Evolutionary conservation across 2,797 vertebrate genomes (phyloP), one percentile per base, ranked within the genome.

Genomic region (Labroides dimidiatus): DNA sequence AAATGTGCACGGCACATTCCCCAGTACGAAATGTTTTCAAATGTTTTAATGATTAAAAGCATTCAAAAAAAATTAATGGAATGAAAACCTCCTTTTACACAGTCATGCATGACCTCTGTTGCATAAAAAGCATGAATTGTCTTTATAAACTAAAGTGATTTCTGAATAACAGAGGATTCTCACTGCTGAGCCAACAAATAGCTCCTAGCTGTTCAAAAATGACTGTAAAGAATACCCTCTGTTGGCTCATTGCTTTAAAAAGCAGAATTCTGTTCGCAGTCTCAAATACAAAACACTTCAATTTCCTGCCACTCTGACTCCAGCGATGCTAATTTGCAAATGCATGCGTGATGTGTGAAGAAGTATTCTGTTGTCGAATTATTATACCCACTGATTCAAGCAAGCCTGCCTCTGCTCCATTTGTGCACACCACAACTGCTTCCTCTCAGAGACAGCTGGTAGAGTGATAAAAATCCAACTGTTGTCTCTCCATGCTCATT

Each of bases 321-420:
- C 45, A 36, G 47, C 30, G 66, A 77, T 64, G 51, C 45, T 66
- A 77, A 70, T 85, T 82, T 82, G 20, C 57, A 65, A 82, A 78
- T 67, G 69, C 41, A 65, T 58, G 39, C 14, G 2, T 75, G 56
- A 59, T 60, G 54, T 79, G 60, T 49, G 58, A 60, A 65, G 59
- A 82, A 63, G 62, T 72, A 58, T 73, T 71, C 23, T 0, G 36
- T 72, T 64, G 69, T 76, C 61, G 56, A 75, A 70, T 78, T 65
- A 68, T 71, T 64, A 49, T 21, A 71, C 49, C 72, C n/a, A 8
- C 10, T 78, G 60, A 79, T 71, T 69, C 53, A 50, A 73, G 54
- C 55, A 62, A 72, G 78, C 69, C 36, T 64, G 37, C 59, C 5
- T 3, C 77, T 57, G 51, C 53, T 78, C 55, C 23, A 62, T 59